Percentiles rank a stretch among this genome's conserved stretches.
Evolutionary conservation across 2,113 vertebrate species (phyloP).

Genomic region (Leptobrachium ailaonicum): DNA sequence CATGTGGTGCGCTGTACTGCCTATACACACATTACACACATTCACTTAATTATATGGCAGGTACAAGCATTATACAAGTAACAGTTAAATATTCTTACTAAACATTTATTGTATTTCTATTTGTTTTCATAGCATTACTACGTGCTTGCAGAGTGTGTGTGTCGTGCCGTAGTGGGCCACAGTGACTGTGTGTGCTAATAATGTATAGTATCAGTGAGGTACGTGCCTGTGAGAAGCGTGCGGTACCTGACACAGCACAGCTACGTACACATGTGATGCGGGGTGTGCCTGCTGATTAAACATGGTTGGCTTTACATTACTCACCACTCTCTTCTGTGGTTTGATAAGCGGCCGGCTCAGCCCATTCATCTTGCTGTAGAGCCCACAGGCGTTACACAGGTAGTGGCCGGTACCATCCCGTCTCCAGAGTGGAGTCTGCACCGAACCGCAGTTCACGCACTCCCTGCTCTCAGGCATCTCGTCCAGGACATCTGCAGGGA

Average conservation of each 20-base stretch:
- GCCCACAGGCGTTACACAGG: slow-evolving; percentile 97
- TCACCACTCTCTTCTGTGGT: slow-evolving; percentile 96
- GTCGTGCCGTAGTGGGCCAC: too few relatives aligned
- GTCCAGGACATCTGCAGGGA: slow-evolving; percentile 82
- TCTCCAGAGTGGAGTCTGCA: slow-evolving; percentile 97
- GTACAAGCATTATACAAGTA: too few relatives aligned
- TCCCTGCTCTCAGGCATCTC: slow-evolving; percentile 92
- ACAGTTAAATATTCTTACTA: too few relatives aligned
- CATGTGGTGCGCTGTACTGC: too few relatives aligned
- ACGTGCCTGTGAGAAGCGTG: neutral
- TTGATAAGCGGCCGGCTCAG: slow-evolving; percentile 98
- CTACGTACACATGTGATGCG: neutral
- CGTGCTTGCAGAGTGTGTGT: too few relatives aligned
- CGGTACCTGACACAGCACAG: neutral
- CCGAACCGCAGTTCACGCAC: slow-evolving; percentile 97
- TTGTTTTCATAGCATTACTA: too few relatives aligned
- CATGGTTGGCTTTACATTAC: slow-evolving; percentile 49
- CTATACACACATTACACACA: too few relatives aligned
- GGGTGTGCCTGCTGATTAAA: neutral
- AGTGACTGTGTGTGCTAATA: too few relatives aligned
- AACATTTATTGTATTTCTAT: too few relatives aligned
- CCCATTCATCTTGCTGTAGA: slow-evolving; percentile 99
- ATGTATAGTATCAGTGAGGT: too few relatives aligned
- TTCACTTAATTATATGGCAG: too few relatives aligned
- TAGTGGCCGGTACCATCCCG: slow-evolving; percentile 97